Evolutionary conservation across 2,113 vertebrate species (phyloP), one percentile per base, ranked within the genome.

Genomic region (Nymphicus hollandicus): DNA sequence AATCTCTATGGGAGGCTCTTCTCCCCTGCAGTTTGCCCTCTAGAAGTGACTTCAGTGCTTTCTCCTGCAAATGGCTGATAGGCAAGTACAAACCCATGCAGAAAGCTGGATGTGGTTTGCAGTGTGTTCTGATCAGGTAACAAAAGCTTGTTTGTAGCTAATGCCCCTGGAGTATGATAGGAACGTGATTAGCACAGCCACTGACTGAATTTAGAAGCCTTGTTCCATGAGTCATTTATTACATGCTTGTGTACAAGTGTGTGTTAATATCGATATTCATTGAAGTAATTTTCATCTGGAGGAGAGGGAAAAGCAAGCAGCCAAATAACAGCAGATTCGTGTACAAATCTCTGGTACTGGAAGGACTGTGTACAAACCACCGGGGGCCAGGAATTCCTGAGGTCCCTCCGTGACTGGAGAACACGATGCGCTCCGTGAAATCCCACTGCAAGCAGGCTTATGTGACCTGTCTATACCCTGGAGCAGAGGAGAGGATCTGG

Each of bases 51-150:
- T 65, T 82, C 28, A 15, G 2, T 20, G 60, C 29, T 72, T 29
- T n/a, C 33, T 58, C 27, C 55, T 84, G 72, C 68, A 19, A 19
- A 17, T 3, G 47, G 47, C 6, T 37, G 41, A 18, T 8, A 25
- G 49, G 49, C 27, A 81, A 44, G 24, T 13, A 43, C 49, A 60
- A 85, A 22, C 47, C 41, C 23, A 10, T 25, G 23, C 53, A 20
- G 35, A 15, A 43, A 55, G 46, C 68, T 55, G 41, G 52, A 9
- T 47, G 64, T 25, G 39, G 39, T 2, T 28, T 58, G n/a, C 37
- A 11, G 56, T 0, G 6, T 13, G 31, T 64, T 44, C 53, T 31
- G 74, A 20, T 37, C 35, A 0, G 7, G 16, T 29, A 61, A 44
- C 39, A 29, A 37, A 28, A 33, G 52, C 41, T 49, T 7, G 1